Evolutionary conservation across 2,113 vertebrate genomes (phyloP), one percentile per base, ranked within the genome.

Genomic region (Gadus macrocephalus): DNA sequence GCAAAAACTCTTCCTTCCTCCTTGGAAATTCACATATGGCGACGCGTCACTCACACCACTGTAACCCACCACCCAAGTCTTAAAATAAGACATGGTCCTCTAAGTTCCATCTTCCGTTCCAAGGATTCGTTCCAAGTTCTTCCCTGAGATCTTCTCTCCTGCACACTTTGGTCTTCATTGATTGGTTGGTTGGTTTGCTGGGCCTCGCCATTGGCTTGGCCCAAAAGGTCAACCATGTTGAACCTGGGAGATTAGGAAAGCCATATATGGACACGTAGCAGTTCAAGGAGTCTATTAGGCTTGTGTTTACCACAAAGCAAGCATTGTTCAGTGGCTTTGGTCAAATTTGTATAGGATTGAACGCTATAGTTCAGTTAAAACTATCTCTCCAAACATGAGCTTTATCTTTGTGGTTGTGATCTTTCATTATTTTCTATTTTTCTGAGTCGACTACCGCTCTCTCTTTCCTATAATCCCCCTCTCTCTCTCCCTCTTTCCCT

Each of bases 201-300:
- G 66, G 19, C 61, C 11, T 8, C 27, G 72, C 72, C 8, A 67
- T 84, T 60, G n/a, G 38, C 76, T 74, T 38, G 77, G 42, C 22
- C 71, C 53, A 7, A 66, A 59, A 72, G 79, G 76, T 86, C 78
- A 79, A 68, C 56, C 19, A 53, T 31, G 20, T 55, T 65, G 74
- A 74, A 59, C 76, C 64, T n/a, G 56, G 68, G 69, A 14, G 67
- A 66, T 67, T 63, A 70, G 16, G 15, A 53, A 67, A 15, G 55
- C 83, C 85, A 84, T 84, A 73, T 76, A 85, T 79, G 83, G 86
- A 20, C 69, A 82, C 56, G 27, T 64, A 4, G 19, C 31, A 27
- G 53, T 16, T 71, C 53, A 19, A 22, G 28, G 11, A 27, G 22
- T 42, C 49, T 61, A 55, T 31, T 16, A 6, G 15, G 3, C 38